A percentile compares a stretch with the other conserved stretches of the same genome.
phyloP scores from a whole-genome alignment of 2,797 vertebrate species.

The Cirrhinus mrigala region DNA sequence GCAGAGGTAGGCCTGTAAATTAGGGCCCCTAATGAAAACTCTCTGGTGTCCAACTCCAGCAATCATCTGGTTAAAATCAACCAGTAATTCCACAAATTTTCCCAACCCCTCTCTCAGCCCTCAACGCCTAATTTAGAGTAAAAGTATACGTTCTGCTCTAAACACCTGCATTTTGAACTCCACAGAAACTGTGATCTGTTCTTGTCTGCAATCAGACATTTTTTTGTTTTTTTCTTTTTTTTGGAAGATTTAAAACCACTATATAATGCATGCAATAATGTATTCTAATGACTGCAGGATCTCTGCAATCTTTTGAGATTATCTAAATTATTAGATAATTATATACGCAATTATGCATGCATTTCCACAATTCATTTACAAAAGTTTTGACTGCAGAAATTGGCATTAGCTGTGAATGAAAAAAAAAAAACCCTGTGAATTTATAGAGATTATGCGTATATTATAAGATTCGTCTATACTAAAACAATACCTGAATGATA shows the following conservation, averaged over 20 bases:
- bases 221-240: slow-evolving; percentile 14
- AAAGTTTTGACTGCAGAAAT: background rate
- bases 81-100: slow-evolving; percentile 98
- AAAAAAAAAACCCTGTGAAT: background rate
- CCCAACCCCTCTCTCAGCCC: slow-evolving; percentile 88
- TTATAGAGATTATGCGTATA: background rate
- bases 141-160: slow-evolving; percentile 91
- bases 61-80: slow-evolving; percentile 99
- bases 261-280: slow-evolving; percentile 47
- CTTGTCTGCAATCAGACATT: slow-evolving; percentile 63
- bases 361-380: background rate
- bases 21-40: slow-evolving; percentile 97
- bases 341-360: background rate
- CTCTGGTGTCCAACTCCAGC: slow-evolving; percentile 94
- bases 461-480: background rate
- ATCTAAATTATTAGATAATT: slow-evolving; percentile 29
- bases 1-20: slow-evolving; percentile 94
- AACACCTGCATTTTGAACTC: slow-evolving; percentile 93
- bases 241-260: slow-evolving; percentile 44
- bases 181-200: slow-evolving; percentile 60
- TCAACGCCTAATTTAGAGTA: slow-evolving; percentile 96
- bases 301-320: slow-evolving; percentile 11
- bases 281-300: slow-evolving; percentile 24
- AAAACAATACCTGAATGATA: background rate
- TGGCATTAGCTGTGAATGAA: background rate